Evolutionary conservation across 2,888 invertebrate species (phyloP).

Genomic region (Drosophila aldrichi): DNA sequence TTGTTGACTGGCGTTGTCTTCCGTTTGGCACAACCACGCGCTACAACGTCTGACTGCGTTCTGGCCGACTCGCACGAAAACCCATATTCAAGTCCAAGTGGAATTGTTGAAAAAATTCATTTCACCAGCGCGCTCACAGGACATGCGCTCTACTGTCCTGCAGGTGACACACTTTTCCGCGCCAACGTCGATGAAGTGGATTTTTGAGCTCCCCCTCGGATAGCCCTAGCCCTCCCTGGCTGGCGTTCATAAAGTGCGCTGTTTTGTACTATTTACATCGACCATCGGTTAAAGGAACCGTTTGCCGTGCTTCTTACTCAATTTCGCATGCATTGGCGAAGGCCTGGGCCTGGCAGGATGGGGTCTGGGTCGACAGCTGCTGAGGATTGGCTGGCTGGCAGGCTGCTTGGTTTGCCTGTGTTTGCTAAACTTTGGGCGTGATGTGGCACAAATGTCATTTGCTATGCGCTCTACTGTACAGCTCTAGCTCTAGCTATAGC

Average conservation of each 20-base stretch:
- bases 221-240: neutral
- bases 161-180: slow-evolving; percentile 79
- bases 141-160: slow-evolving; percentile 63
- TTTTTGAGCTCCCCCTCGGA: slow-evolving; percentile 17
- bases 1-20: slow-evolving; percentile 15
- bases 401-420: slow-evolving; percentile 18
- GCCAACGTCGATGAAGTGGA: slow-evolving; percentile 67
- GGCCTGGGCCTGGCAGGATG: slow-evolving; percentile 7
- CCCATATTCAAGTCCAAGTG: slow-evolving; percentile 26
- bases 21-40: slow-evolving; percentile 78
- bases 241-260: slow-evolving; percentile 42
- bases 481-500: neutral
- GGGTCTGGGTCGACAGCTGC: slow-evolving; percentile 37
- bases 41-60: slow-evolving; percentile 81
- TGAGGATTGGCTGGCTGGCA: slow-evolving; percentile 28
- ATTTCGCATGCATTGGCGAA: slow-evolving; percentile 72
- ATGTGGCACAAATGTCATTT: slow-evolving; percentile 75
- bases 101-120: slow-evolving; percentile 37
- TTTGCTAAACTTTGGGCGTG: slow-evolving; percentile 63
- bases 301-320: slow-evolving; percentile 41
- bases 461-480: slow-evolving; percentile 57
- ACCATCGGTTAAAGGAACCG: slow-evolving; percentile 62
- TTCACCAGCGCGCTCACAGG: slow-evolving; percentile 70
- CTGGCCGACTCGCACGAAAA: slow-evolving; percentile 58
- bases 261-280: slow-evolving; percentile 68